Conservation (phyloP, 35 echinoderm and acorn worm species). For the Ptychodera flava region DNA sequence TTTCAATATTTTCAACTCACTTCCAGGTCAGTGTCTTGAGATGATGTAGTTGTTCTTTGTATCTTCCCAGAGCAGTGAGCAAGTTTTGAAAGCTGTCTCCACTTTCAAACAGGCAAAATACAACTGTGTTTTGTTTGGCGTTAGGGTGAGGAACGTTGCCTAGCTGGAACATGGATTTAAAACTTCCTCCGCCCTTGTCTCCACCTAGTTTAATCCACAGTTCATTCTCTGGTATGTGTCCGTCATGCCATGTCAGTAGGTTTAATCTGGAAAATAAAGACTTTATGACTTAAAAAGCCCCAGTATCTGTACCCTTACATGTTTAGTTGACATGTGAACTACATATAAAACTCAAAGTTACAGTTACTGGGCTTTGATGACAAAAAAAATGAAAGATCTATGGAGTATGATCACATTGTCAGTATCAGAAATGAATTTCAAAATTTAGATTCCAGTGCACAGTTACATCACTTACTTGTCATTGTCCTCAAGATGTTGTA, state of each 20-base stretch:
- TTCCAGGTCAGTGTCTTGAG: conserved; percentile 10
- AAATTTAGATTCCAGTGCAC: too few species aligned
- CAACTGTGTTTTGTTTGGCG: neutral
- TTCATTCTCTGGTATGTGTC: conserved; percentile 12
- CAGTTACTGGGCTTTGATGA: neutral
- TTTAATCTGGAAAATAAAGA: neutral
- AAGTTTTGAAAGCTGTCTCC: conserved; percentile 6
- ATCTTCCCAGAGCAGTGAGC: conserved; percentile 3
- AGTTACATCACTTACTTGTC: neutral
- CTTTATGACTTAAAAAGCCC: too few species aligned
- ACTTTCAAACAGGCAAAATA: neutral
- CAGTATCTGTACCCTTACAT: too few species aligned
- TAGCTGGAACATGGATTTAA: conserved; percentile 1
- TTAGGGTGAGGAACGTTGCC: neutral
- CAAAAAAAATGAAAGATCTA: too few species aligned
- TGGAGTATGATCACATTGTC: too few species aligned
- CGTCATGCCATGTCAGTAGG: neutral
- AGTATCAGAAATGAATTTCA: neutral
- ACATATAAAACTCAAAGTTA: neutral
- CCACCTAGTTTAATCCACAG: conserved; percentile 19
- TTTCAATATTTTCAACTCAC: neutral
- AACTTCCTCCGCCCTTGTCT: conserved; percentile 9
- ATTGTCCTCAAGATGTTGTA: neutral
- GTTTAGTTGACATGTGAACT: neutral
- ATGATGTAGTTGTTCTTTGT: neutral